These are phyloP conservation scores for Pseudoips prasinana DNA, from an alignment of 2,888 invertebrate species.

Conservation along the genomic window DNA sequence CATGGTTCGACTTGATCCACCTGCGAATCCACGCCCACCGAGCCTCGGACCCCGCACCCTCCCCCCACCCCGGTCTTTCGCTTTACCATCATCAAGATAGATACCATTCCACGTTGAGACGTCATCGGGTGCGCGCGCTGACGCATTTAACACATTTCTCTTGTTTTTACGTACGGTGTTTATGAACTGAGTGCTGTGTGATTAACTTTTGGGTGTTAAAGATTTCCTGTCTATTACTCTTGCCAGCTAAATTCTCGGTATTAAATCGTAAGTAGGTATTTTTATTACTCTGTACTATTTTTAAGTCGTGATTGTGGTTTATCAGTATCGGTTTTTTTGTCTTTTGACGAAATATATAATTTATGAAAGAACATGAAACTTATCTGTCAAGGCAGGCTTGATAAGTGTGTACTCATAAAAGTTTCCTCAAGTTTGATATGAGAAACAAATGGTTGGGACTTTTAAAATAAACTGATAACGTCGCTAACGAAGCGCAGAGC, in stretches of 20 bases:
- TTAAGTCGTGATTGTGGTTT: constrained; percentile 7
- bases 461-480: constrained; percentile 25
- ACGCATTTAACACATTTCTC: constrained; percentile 34
- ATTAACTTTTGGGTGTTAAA: constrained; percentile 51
- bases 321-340: constrained; percentile 10
- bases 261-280: constrained; percentile 3
- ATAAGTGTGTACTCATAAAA: constrained; percentile 21
- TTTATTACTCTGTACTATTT: constrained; percentile 7
- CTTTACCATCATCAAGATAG: constrained; percentile 63
- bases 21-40: constrained; percentile 66
- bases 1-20: constrained; percentile 70
- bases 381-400: constrained; percentile 23
- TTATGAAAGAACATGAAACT: constrained; percentile 11
- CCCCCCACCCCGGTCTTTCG: constrained; percentile 51
- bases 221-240: constrained; percentile 30
- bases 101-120: constrained; percentile 67
- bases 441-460: constrained; percentile 19
- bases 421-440: constrained; percentile 22
- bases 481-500: constrained; percentile 10
- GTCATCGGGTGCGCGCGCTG: constrained; percentile 52
- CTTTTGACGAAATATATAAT: constrained; percentile 10
- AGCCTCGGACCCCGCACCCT: constrained; percentile 39
- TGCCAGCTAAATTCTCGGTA: constrained; percentile 19
- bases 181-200: constrained; percentile 64
- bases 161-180: constrained; percentile 46